Base-by-base conservation (phyloP, 2,888 invertebrate species). In the Andrena haemorrhoa region DNA sequence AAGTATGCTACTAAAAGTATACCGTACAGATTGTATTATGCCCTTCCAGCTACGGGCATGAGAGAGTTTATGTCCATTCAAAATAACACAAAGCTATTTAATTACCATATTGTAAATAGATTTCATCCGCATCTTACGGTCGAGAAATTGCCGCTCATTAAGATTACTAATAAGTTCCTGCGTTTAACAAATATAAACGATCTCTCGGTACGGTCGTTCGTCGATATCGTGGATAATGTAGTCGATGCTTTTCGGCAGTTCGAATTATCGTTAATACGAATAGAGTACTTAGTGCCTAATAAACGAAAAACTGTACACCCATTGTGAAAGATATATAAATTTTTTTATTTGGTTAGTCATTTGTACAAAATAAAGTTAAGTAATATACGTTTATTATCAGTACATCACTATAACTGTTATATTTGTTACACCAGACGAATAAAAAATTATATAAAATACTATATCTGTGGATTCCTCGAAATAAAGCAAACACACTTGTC, bases 101-200 rank as follows among this genome's bases (percentile, higher is more conserved):
- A 94, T 86, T 92, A 96, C 80, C 93, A 94, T 35, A 94, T 95
- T 83, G 94, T 95, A 2, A 94, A 95, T 72, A 94, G 95, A 0
- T 97, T 97, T 93, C 97, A 96, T 94, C 97, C 97, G 0, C 97
- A 98, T 93, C 94, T 97, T 79, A 96, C 97, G 60, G 95, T 95
- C 0, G 97, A 98, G 94, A 97, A 97, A 0, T 94, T 97, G 74
- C 97, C 97, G 0, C 75, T 79, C 2, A 61, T 88, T 20, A 95
- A 95, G 63, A 94, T 96, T 56, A 95, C 95, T 26, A 92, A 92
- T 1, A 91, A 92, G 23, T 92, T 93, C 79, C 83, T 90, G 61
- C 85, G 79, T 83, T 79, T 80, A 84, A 86, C 85, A 41, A 79
- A 75, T 75, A 81, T 84, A 65, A 90, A 86, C 82, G 82, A 81